Evolutionary conservation across 1,140 invertebrate genomes (phyloP), one percentile per base, ranked within the genome.

Genomic region (Drosophila melanogaster): DNA sequence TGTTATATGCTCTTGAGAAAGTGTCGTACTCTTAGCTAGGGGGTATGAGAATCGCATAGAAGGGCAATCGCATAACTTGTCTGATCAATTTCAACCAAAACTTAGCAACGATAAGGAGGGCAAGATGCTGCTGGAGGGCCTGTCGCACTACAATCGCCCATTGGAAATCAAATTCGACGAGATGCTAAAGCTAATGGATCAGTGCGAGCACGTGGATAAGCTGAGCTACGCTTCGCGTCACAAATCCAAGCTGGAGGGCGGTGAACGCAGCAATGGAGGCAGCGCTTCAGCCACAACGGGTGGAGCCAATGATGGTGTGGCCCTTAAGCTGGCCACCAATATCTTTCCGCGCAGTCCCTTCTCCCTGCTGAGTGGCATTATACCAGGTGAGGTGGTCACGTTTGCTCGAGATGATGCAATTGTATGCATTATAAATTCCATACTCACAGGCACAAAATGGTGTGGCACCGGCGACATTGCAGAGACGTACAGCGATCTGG

Each of bases 381-480:
- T 96, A 86, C 96, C 96, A 92, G 96, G 96, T 96, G 87, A 90
- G 50, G 6, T 17, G 10, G 1, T 12, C 0, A 15, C 6, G 0
- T 3, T 19, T n/a, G 8, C 1, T 10, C 30, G 1, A 0, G 1
- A 14, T 0, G 3, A 26, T n/a, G 1, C 8, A 17, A 4, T 11
- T 15, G n/a, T n/a, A 0, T 19, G n/a, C 11, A 26, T 22, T 0
- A n/a, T 4, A 2, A 2, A 12, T 1, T 26, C 3, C n/a, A 4
- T 11, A 22, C 14, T 0, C 0, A 22, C 17, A 97, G 96, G 96
- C 43, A 97, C 96, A 43, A 97, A 97, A 92, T 97, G 97, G 97
- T 98, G 97, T 85, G 97, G 97, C 2, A 95, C 95, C 0, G 96
- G 96, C 1, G 96, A 97, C 87, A 95, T 97, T 58, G 97, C 97